Evolutionary conservation across 2,888 invertebrate species (phyloP).

Genomic region (Drosophila rubida): DNA sequence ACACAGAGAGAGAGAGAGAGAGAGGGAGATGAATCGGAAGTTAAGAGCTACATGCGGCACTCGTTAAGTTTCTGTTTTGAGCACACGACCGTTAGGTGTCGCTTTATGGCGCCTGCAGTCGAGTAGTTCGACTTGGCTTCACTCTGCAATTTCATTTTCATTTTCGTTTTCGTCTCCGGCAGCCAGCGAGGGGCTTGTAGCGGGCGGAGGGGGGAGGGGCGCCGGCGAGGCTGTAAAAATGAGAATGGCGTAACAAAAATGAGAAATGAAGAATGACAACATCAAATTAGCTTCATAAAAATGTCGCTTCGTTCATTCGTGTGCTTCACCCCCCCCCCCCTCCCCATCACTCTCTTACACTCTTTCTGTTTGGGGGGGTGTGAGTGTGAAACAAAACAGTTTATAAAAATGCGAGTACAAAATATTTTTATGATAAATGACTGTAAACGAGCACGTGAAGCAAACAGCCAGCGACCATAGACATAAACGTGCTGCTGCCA

Average conservation of each 20-base stretch:
- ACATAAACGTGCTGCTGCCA: slow-evolving; percentile 74
- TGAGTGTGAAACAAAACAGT: slow-evolving; percentile 76
- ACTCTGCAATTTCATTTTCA: slow-evolving; percentile 42
- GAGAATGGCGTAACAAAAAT: slow-evolving; percentile 75
- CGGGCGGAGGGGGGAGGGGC: neutral
- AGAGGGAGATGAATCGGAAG: slow-evolving; percentile 18
- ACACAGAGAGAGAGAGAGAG: neutral
- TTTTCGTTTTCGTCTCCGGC: neutral
- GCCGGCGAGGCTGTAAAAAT: slow-evolving; percentile 56
- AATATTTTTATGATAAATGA: slow-evolving; percentile 80
- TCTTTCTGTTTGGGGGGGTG: no score
- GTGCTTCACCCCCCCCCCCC: no score
- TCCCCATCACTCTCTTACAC: no score
- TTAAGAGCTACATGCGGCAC: slow-evolving; percentile 38
- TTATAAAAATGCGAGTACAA: slow-evolving; percentile 75
- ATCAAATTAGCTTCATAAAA: slow-evolving; percentile 80
- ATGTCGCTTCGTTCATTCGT: slow-evolving; percentile 60
- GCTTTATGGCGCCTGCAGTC: slow-evolving; percentile 58
- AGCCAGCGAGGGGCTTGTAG: neutral
- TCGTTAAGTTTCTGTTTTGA: slow-evolving; percentile 63
- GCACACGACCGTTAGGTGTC: slow-evolving; percentile 57
- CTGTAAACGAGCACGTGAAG: slow-evolving; percentile 79
- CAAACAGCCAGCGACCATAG: slow-evolving; percentile 63
- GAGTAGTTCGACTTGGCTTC: slow-evolving; percentile 36
- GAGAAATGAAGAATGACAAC: slow-evolving; percentile 78